These are phyloP conservation scores for Habrosyne pyritoides DNA, from an alignment of 2,888 invertebrate genomes.

Conservation along the genomic window DNA sequence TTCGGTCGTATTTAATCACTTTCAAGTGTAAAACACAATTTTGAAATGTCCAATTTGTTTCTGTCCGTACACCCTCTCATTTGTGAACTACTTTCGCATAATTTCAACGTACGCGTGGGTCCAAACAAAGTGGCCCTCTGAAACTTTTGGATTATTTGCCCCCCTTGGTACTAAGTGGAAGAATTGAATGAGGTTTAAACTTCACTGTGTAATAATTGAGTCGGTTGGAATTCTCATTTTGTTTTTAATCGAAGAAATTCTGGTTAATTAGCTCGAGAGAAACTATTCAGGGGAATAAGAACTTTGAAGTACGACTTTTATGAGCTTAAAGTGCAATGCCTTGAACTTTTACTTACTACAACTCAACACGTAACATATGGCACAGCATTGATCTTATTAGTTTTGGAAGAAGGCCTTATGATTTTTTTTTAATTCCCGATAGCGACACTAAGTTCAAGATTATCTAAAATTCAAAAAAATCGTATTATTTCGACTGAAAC, in stretches of 20 bases:
- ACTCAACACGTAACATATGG: too few relatives aligned
- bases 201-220: not conserved
- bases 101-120: not conserved
- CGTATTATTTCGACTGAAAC: too few relatives aligned
- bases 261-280: not conserved
- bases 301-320: too few relatives aligned
- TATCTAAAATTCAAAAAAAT: too few relatives aligned
- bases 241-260: not conserved
- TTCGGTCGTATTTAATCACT: too few relatives aligned
- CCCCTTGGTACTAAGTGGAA: not conserved
- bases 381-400: too few relatives aligned
- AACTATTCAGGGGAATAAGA: not conserved
- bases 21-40: not conserved
- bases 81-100: not conserved
- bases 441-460: too few relatives aligned
- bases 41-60: not conserved
- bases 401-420: too few relatives aligned
- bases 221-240: not conserved
- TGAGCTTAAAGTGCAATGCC: too few relatives aligned
- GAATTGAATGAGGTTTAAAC: not conserved
- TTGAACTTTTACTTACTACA: too few relatives aligned
- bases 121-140: not conserved
- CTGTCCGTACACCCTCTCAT: not conserved
- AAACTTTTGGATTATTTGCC: not conserved
- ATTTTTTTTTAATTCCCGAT: too few relatives aligned